phyloP scores from a whole-genome alignment of 2,113 vertebrate species.

The Cebidichthys violaceus region DNA sequence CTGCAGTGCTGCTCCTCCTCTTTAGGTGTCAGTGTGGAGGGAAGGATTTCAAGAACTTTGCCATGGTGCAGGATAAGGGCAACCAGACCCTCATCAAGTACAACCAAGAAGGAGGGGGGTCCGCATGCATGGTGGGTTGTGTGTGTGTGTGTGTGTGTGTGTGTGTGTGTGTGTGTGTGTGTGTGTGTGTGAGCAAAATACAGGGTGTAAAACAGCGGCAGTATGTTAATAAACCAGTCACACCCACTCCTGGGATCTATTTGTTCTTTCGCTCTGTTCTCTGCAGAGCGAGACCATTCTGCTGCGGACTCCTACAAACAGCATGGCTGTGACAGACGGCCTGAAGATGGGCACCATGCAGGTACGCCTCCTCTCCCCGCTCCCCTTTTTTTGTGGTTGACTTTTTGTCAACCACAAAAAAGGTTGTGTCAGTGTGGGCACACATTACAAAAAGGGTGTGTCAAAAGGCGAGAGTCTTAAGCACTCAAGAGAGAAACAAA shows the following conservation, averaged over 20 bases:
- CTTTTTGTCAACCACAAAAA: too few species aligned
- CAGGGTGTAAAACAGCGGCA: accelerated
- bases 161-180: too few species aligned
- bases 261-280: not conserved
- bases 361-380: conserved; percentile 26
- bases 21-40: conserved; percentile 30
- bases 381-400: not conserved
- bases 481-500: not conserved
- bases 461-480: not conserved
- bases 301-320: not conserved
- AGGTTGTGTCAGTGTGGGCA: not conserved
- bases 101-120: conserved; percentile 80
- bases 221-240: not conserved
- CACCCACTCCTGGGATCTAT: not conserved
- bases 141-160: too few species aligned
- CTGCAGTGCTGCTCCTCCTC: conserved; percentile 71
- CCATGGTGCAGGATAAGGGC: conserved; percentile 49
- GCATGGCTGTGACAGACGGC: not conserved
- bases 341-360: not conserved
- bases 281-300: conserved; percentile 51
- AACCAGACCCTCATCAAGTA: conserved; percentile 80
- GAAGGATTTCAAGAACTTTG: not conserved
- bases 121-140: conserved; percentile 66
- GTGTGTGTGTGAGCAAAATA: not conserved
- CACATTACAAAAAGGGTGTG: not conserved